phyloP scores from a whole-genome alignment of 2,888 invertebrate species.

The Clusia tigrina region DNA sequence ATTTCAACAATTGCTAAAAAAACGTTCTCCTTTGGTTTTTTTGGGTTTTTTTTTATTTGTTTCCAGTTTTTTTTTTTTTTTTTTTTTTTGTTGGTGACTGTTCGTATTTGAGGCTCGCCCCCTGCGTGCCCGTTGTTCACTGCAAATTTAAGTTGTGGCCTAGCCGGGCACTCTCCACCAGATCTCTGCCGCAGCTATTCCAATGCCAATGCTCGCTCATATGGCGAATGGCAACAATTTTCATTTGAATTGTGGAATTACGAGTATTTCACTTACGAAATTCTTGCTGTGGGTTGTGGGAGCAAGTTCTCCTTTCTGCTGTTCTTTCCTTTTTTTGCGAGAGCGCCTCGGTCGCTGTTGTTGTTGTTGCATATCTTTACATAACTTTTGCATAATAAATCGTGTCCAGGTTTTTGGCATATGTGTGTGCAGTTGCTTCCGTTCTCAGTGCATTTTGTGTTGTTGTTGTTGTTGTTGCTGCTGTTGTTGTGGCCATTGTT shows the following conservation, averaged over 20 bases:
- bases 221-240: conserved; percentile 26
- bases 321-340: not conserved
- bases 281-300: not conserved
- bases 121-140: no score
- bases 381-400: conserved; percentile 59
- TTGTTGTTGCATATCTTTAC: conserved; percentile 53
- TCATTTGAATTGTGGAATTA: conserved; percentile 23
- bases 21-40: no score
- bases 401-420: no score
- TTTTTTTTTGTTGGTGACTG: no score
- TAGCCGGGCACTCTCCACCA: no score
- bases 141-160: no score
- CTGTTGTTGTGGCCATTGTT: conserved; percentile 8
- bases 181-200: not conserved
- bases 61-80: no score
- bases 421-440: no score
- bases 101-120: no score
- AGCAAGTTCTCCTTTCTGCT: not conserved
- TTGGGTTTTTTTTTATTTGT: no score
- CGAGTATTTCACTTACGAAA: conserved; percentile 25
- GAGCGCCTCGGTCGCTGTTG: not conserved
- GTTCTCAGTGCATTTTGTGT: conserved; percentile 14
- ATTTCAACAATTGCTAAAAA: no score
- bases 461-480: not conserved
- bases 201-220: not conserved